Evolutionary conservation across 1,140 invertebrate species (phyloP).

Genomic region (Antheraea mylitta): DNA sequence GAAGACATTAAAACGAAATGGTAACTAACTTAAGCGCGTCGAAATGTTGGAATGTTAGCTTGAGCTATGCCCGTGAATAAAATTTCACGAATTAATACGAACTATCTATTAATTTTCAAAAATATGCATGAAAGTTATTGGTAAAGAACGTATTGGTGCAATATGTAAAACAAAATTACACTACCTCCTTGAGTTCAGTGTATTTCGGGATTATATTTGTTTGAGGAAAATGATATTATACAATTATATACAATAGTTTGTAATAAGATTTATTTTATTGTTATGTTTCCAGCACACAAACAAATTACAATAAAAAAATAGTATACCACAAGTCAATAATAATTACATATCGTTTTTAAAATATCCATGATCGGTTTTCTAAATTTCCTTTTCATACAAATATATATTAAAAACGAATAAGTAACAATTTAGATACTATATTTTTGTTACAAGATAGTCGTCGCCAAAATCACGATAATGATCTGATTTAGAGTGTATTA

Average conservation of each 20-base stretch:
- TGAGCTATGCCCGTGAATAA: no score
- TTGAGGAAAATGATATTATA: not conserved
- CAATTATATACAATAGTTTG: constrained; percentile 14
- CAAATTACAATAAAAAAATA: constrained; percentile 17
- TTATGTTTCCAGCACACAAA: constrained; percentile 44
- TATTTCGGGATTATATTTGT: not conserved
- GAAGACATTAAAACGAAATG: no score
- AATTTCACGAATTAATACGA: no score
- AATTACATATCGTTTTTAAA: not conserved
- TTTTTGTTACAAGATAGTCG: not conserved
- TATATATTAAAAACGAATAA: not conserved
- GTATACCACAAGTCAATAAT: constrained; percentile 3
- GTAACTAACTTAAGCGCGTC: no score
- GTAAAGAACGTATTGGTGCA: no score
- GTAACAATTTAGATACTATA: not conserved
- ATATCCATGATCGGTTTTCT: not conserved
- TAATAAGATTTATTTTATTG: constrained; percentile 38
- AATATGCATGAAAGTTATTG: no score
- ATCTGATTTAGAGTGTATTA: not conserved
- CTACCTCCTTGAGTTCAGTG: no score
- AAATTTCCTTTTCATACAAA: not conserved
- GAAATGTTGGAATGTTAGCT: no score
- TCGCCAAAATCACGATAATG: not conserved
- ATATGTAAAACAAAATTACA: no score
- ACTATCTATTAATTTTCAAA: no score